phyloP scores from a whole-genome alignment of 2,113 vertebrate genomes.

The Peromyscus leucopus region DNA sequence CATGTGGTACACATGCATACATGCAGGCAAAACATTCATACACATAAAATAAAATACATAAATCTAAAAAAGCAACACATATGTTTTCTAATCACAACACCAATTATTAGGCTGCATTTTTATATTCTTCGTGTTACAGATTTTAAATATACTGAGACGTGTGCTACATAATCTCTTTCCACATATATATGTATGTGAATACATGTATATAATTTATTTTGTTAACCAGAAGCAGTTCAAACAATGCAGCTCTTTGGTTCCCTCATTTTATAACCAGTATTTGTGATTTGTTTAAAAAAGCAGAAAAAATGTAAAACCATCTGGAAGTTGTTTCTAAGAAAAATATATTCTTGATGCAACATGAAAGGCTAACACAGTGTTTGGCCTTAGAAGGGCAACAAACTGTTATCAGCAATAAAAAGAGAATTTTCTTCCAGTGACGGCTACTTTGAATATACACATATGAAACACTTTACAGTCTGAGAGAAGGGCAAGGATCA shows the following conservation, averaged over 20 bases:
- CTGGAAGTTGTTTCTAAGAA: conserved; percentile 49
- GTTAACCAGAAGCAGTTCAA: conserved; percentile 46
- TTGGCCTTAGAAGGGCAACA: conserved; percentile 53
- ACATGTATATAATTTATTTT: conserved; percentile 5
- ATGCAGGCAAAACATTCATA: not conserved
- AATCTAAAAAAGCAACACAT: not conserved
- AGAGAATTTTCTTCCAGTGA: conserved; percentile 8
- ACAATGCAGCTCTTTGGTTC: not conserved
- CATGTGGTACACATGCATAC: not conserved
- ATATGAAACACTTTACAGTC: conserved; percentile 50
- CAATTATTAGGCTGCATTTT: conserved; percentile 33
- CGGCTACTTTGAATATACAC: conserved; percentile 34
- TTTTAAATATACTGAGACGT: conserved; percentile 63
- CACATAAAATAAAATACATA: not conserved
- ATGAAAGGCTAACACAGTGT: conserved; percentile 23
- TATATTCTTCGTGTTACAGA: conserved; percentile 46
- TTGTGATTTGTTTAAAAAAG: conserved; percentile 60
- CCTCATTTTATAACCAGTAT: conserved; percentile 34
- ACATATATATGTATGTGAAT: too few species aligned
- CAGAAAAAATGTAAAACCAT: not conserved
- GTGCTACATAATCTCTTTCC: not conserved
- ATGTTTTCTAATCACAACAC: conserved; percentile 58
- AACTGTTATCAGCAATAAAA: conserved; percentile 57
- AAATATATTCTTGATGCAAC: conserved; percentile 55
- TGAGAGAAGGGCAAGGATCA: conserved; percentile 51